Conservation (phyloP, 1,140 invertebrate species). For the Colletes latitarsis region DNA sequence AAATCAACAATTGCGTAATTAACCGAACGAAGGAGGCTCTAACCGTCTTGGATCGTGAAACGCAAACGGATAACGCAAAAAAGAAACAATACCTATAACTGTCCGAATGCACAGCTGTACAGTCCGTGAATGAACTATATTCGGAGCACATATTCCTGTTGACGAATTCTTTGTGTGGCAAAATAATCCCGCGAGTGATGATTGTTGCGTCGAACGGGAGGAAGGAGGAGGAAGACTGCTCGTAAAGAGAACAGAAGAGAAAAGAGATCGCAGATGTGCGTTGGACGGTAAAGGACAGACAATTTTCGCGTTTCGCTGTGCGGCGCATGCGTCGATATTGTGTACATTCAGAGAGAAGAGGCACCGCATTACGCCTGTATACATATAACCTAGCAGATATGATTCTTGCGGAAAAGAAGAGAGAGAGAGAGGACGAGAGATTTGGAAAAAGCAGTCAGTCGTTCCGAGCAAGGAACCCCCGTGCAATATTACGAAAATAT, state of each 20-base stretch:
- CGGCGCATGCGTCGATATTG: slow-evolving; percentile 31
- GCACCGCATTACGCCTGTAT: too few relatives aligned
- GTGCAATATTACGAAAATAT: neutral
- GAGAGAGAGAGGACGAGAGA: too few relatives aligned
- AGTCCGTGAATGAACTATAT: slow-evolving; percentile 35
- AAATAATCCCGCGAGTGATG: slow-evolving; percentile 59
- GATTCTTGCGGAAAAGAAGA: too few relatives aligned
- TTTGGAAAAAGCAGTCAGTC: neutral
- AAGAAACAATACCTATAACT: neutral
- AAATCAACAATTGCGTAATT: neutral
- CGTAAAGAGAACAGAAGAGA: neutral
- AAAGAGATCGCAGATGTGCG: too few relatives aligned
- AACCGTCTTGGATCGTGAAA: neutral
- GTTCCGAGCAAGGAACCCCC: neutral
- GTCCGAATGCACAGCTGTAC: slow-evolving; percentile 14
- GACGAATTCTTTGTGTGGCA: slow-evolving; percentile 63
- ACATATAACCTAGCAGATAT: too few relatives aligned
- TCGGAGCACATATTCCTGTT: slow-evolving; percentile 52
- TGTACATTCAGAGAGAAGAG: neutral
- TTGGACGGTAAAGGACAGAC: neutral
- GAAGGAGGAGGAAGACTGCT: neutral
- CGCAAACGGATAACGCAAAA: neutral
- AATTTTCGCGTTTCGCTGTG: slow-evolving; percentile 29
- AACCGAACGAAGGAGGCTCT: neutral
- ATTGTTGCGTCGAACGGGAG: neutral